These are phyloP conservation scores for Serilophus lunatus DNA, from an alignment of 2,113 vertebrate species.

Conservation along the genomic window DNA sequence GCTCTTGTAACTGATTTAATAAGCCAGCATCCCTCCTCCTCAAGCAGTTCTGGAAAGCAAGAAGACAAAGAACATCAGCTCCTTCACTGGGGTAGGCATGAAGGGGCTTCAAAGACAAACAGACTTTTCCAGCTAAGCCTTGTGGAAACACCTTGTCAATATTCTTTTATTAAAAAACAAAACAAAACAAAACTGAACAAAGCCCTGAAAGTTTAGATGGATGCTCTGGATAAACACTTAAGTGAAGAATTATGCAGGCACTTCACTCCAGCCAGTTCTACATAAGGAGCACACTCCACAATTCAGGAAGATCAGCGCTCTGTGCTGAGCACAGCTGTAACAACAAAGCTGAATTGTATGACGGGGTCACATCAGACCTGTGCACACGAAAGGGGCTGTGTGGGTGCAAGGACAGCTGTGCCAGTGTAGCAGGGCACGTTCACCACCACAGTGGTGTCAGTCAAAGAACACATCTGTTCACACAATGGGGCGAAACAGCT, in stretches of 20 bases:
- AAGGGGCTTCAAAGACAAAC: neutral
- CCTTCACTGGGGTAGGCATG: neutral
- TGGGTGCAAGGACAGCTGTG: neutral
- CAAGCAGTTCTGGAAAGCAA: conserved; percentile 84
- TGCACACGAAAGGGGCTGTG: neutral
- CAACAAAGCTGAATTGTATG: neutral
- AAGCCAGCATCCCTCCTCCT: conserved; percentile 87
- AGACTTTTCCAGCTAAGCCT: neutral
- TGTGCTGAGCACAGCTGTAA: neutral
- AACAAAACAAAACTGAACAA: neutral
- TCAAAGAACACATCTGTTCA: conserved; percentile 28
- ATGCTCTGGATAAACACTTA: neutral
- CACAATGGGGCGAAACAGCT: conserved; percentile 27
- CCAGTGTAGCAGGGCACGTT: neutral
- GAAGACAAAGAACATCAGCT: neutral
- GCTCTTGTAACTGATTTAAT: conserved; percentile 87
- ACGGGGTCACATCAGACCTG: neutral
- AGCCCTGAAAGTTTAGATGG: neutral
- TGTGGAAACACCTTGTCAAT: neutral
- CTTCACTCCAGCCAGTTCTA: neutral
- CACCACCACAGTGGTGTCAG: neutral
- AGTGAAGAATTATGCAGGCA: neutral
- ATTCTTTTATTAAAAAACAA: neutral
- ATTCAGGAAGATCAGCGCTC: neutral
- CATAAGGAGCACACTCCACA: neutral